Evolutionary conservation across 2,113 vertebrate genomes (phyloP).

Genomic region (Cynoglossus semilaevis): DNA sequence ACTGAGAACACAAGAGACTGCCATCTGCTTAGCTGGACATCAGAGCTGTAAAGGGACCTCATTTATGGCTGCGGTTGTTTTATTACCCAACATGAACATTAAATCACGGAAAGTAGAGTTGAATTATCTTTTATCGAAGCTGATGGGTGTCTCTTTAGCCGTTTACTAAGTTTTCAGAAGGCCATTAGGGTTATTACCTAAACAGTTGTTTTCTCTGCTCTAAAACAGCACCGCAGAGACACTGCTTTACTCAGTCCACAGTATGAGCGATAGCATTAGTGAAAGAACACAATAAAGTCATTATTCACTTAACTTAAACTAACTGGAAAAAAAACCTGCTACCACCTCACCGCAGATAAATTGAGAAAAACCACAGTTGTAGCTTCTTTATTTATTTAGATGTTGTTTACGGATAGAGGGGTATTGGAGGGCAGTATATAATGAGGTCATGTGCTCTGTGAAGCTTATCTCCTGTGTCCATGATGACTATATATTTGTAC

Average conservation of each 20-base stretch:
- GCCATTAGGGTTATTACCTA: constrained; percentile 3
- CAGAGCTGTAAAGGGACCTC: constrained; percentile 26
- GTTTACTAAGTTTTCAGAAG: background rate
- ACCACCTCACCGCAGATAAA: constrained; percentile 16
- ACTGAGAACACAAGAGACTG: constrained; percentile 34
- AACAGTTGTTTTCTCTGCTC: constrained; percentile 1
- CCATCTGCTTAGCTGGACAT: constrained; percentile 57
- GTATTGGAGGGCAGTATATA: too few relatives aligned
- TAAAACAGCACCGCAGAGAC: background rate
- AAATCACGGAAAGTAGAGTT: constrained; percentile 12
- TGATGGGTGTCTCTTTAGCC: background rate
- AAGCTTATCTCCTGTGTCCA: too few relatives aligned
- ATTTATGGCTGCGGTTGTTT: constrained; percentile 35
- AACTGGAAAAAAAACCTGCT: background rate
- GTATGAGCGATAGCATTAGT: background rate
- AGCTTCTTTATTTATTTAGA: constrained; percentile 17
- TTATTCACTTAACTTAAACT: background rate
- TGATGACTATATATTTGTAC: too few relatives aligned
- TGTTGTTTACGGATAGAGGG: too few relatives aligned
- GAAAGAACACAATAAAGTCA: background rate
- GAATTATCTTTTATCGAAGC: constrained; percentile 15
- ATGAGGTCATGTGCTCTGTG: too few relatives aligned
- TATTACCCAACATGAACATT: constrained; percentile 19
- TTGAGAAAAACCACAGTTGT: constrained; percentile 3
- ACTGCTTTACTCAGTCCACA: background rate